A percentile compares a stretch with the other conserved stretches of the same genome.
Conservation (phyloP, 2,113 vertebrate species). For the Lichenostomus cassidix region DNA sequence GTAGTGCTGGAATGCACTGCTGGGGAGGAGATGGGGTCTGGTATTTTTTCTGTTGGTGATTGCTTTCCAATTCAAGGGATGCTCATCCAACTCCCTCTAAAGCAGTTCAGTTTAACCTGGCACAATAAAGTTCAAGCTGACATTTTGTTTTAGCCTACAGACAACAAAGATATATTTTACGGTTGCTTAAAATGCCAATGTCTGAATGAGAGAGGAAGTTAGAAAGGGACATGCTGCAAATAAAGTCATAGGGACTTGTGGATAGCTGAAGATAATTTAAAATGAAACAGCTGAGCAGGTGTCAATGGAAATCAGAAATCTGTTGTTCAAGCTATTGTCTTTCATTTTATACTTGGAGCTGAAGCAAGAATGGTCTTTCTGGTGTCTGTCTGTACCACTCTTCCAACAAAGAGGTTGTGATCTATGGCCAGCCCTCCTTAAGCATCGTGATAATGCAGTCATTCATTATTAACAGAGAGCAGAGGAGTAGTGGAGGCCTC, state of each 20-base stretch:
- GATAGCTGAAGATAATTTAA: not conserved
- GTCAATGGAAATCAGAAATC: not conserved
- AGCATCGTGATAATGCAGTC: not conserved
- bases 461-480: constrained; percentile 13
- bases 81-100: not conserved
- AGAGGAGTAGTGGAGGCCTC: not conserved
- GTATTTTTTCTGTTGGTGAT: not conserved
- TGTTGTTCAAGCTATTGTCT: not conserved
- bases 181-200: not conserved
- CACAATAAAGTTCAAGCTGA: not conserved
- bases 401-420: not conserved
- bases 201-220: not conserved
- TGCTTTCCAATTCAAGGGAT: not conserved
- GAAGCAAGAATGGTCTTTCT: not conserved
- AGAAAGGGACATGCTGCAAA: not conserved
- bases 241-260: not conserved
- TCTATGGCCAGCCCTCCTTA: not conserved
- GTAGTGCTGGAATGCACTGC: not conserved
- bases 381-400: not conserved
- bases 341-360: not conserved
- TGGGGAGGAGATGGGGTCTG: not conserved
- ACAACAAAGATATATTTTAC: not conserved
- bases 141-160: not conserved
- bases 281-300: not conserved
- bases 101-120: not conserved